Evolutionary conservation across 2,113 vertebrate genomes (phyloP), one percentile per base, ranked within the genome.

Genomic region (Spilogale gracilis): DNA sequence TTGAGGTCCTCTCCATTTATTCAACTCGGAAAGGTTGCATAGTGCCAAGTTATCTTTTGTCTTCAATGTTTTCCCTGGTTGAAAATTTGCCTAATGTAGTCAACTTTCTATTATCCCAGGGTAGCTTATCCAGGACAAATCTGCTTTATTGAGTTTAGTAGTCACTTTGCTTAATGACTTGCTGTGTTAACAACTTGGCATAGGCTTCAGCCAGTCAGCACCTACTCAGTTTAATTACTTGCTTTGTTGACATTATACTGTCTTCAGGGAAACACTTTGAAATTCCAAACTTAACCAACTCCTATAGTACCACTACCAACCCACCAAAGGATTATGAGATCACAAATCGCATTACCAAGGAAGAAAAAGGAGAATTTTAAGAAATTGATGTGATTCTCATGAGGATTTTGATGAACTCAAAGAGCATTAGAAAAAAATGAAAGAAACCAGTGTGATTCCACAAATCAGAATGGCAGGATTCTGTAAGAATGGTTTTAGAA

Each of bases 111-210:
- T 94, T 93, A 90, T 95, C 78, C 79, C 56, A 80, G 81, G 20
- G 63, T 78, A 93, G 91, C 89, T 96, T 95, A 97, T 54, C 89
- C 79, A 92, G 38, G 61, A 67, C 6, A 67, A 61, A 89, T 89
- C 91, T 93, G 78, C 93, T 93, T 96, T 97, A 83, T 38, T 87
- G 73, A 63, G 81, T 82, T 96, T 78, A 61, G 85, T 48, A 91
- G 61, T 97, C 82, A 63, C 67, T 96, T 93, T 94, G 95, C 78
- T 96, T 97, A 97, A 97, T 93, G 94, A 96, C 85, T 95, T 89
- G 91, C 86, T 95, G 25, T 79, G 43, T 93, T 95, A 97, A 97
- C 96, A 94, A 87, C 94, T 96, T 97, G 94, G 93, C 89, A 86
- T 67, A 32, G 0, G 5, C 85, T 97, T 90, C 54, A 43, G 61